Base-by-base conservation (phyloP, 2,888 invertebrate genomes). In the Epirrhoe tristata region DNA sequence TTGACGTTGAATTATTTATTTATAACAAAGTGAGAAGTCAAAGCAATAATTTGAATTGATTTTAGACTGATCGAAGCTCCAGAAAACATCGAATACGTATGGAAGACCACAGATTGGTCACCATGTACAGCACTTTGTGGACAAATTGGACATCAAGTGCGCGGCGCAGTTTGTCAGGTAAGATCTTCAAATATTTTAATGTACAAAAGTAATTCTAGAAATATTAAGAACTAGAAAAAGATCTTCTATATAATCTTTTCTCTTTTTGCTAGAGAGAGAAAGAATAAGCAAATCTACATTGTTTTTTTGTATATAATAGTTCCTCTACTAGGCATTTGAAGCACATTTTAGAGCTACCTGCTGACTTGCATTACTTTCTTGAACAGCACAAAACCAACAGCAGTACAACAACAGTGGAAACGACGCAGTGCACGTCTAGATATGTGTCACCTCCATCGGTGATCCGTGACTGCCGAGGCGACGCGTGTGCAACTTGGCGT, bases 91-190 rank as follows among this genome's bases (percentile, higher is more conserved):
- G 88, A 95, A 77, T 97, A 97, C 84, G 95, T 96, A 74, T 98
- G 98, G 98, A 94, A 95, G 81, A 95, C 96, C 10, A 96, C 96
- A 0, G 96, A 96, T 8, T 99, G 98, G 98, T 96, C 98, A 0
- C 94, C 95, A 12, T 98, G 98, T 84, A 97, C 97, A 1, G 96
- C 96, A 73, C 95, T 95, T 0, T 98, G 98, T 79, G 97, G 97
- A 0, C 96, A 96, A 51, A 94, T 94, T 62, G 98, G 98, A 1
- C 94, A 94, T 71, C 94, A 96, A 94, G 95, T 96, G 83, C 94
- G 96, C 76, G 95, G 95, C 59, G 95, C 95, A 0, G 95, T 96
- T 67, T 97, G 97, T 81, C 95, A 97, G 86, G 96, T 96, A 68
- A 58, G 34, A 48, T 7, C 50, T 52, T 5, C 17, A 36, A 5